Evolutionary conservation across 2,888 invertebrate species (phyloP), one percentile per base, ranked within the genome.

Genomic region (Parascotia fuliginaria): DNA sequence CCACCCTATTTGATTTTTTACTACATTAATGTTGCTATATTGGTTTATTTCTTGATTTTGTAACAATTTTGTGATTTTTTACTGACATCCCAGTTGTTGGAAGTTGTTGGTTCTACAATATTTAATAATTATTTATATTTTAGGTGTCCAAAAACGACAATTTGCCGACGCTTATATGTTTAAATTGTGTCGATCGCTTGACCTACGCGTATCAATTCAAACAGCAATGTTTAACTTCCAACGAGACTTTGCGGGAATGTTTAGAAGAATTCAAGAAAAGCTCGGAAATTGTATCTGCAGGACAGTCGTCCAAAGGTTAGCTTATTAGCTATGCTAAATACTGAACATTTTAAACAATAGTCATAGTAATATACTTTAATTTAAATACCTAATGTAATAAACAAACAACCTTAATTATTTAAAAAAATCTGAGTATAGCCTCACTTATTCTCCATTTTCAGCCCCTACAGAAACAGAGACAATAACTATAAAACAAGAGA

Each of bases 11-110:
- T 73, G 77, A 68, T 69, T 85, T 88, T 89, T 88, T 87, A 81
- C 72, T 80, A 78, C 81, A 83, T 81, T 87, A 91, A 91, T 92
- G 91, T 92, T 92, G 92, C 92, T 92, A 89, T 90, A 83, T 84
- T 84, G 77, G 80, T 79, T 73, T 83, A 76, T 79, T 86, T 83
- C 71, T 80, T 71, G 70, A 63, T 69, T 79, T 85, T 83, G 72
- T 79, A 72, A 71, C 62, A 68, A 79, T 78, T 80, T 81, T 66
- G 50, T 42, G 77, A 81, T 84, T 89, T 87, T 89, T 84, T 79
- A 75, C 82, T 90, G 90, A 86, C 89, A 89, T 91, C 89, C 89
- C 90, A 73, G 81, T 74, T 70, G 46, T 44, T 28, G 33, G 43
- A 39, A 57, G 41, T 24, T 29, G 32, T n/a, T n/a, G n/a, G n/a